Evolutionary conservation across 2,113 vertebrate species (phyloP), one percentile per base, ranked within the genome.

Genomic region (Melanocharis versteri): DNA sequence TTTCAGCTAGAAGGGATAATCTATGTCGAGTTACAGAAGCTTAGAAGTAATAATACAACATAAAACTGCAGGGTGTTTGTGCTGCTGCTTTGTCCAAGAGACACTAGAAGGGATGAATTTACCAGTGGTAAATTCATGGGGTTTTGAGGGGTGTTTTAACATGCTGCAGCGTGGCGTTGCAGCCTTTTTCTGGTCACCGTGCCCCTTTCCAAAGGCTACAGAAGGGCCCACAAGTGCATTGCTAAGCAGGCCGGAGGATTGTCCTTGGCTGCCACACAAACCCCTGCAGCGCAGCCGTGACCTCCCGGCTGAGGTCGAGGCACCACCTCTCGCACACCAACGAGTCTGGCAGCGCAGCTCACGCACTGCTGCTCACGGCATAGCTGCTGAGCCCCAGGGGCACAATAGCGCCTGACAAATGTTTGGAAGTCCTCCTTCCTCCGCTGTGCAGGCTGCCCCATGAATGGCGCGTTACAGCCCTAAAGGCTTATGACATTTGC

Each of bases 1-100:
- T 91, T 93, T 86, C 68, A 87, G 47, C 44, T 57, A 68, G 76
- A 82, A 82, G 19, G 40, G 47, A 28, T 87, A 78, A 76, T 91
- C 77, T 84, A 2, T 33, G 45, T 26, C 1, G 5, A 60, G n/a
- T 87, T 78, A 76, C 51, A 89, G 60, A 51, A 64, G 28, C 10
- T 93, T 84, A 89, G 81, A 56, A 83, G 53, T 39, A 91, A 68
- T 89, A 78, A 60, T 18, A 37, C n/a, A 65, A 13, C 37, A 18
- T 42, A 56, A 89, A 94, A 82, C 65, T 84, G 22, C 13, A 11
- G 37, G 9, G 16, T 68, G 51, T 91, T 89, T 82, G 18, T 60
- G 17, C 15, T 87, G 35, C 13, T 71, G 24, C 73, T 78, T 50
- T 84, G 48, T 91, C 27, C 65, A 44, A 44, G 53, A 51, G 30